These are phyloP conservation scores for Pelmatolapia mariae DNA, from an alignment of 2,113 vertebrate genomes.

Conservation along the genomic window DNA sequence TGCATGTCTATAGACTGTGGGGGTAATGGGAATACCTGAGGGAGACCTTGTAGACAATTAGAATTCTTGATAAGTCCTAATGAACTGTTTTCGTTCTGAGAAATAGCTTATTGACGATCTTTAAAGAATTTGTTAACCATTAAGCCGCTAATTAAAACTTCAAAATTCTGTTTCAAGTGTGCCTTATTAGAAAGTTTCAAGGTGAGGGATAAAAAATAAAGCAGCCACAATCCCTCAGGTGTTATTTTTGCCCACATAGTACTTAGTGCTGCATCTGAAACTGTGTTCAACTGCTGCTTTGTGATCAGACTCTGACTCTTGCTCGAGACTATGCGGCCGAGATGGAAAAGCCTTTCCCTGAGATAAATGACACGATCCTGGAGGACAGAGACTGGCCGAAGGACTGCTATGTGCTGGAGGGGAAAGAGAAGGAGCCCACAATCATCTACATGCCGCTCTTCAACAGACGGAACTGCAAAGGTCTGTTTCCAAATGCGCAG, in stretches of 20 bases:
- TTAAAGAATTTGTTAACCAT: neutral
- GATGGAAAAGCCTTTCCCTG: slow-evolving; percentile 47
- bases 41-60: neutral
- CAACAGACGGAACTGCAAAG: slow-evolving; percentile 52
- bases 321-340: slow-evolving; percentile 28
- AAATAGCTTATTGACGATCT: neutral
- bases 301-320: slow-evolving; percentile 43
- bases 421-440: slow-evolving; percentile 20
- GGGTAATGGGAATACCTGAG: no score
- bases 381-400: slow-evolving; percentile 39
- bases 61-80: neutral
- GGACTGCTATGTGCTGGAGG: slow-evolving; percentile 52
- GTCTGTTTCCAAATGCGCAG: neutral
- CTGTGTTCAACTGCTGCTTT: neutral
- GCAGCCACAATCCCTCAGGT: neutral
- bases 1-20: neutral
- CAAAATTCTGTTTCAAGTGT: neutral
- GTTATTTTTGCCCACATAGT: neutral
- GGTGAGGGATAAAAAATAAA: neutral
- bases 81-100: neutral
- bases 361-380: slow-evolving; percentile 16
- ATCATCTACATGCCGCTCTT: slow-evolving; percentile 57
- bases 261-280: neutral
- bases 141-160: neutral
- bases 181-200: neutral